Conservation (phyloP, 2,888 invertebrate species). For the Mythimna loreyi region DNA sequence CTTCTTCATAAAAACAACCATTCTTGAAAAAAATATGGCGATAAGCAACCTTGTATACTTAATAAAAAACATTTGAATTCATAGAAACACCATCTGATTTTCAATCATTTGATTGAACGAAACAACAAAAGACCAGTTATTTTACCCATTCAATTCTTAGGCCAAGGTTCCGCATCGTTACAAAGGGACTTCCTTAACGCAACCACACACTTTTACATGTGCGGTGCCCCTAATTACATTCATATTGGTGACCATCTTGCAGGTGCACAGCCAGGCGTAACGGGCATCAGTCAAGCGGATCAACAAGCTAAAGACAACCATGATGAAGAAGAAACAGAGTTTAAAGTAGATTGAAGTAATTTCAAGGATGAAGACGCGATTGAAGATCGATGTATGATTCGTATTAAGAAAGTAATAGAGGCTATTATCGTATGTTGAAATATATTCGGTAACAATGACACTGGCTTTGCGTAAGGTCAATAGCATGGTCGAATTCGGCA, state of each 20-base stretch:
- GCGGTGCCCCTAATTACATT: slow-evolving; percentile 86
- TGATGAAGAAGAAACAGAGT: slow-evolving; percentile 46
- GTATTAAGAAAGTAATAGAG: slow-evolving; percentile 76
- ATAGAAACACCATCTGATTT: slow-evolving; percentile 28
- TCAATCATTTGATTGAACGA: slow-evolving; percentile 48
- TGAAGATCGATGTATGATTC: slow-evolving; percentile 77
- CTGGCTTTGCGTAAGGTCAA: slow-evolving; percentile 81
- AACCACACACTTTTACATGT: slow-evolving; percentile 84
- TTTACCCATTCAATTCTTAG: slow-evolving; percentile 63
- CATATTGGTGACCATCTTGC: slow-evolving; percentile 88
- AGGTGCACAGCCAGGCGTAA: slow-evolving; percentile 84
- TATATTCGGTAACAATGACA: slow-evolving; percentile 79
- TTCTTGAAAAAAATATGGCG: neutral
- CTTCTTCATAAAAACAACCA: neutral
- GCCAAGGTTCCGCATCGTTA: slow-evolving; percentile 65
- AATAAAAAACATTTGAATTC: neutral
- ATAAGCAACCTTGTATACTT: neutral
- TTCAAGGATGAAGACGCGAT: slow-evolving; percentile 76
- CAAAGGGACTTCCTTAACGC: slow-evolving; percentile 81
- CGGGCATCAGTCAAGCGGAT: slow-evolving; percentile 83
- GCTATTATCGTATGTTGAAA: slow-evolving; percentile 70
- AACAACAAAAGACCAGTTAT: slow-evolving; percentile 46
- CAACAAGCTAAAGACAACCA: slow-evolving; percentile 58
- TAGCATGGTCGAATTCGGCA: slow-evolving; percentile 86
- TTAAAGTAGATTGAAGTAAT: slow-evolving; percentile 52